phyloP scores from a whole-genome alignment of 2,797 vertebrate species.

The Trichosurus vulpecula region DNA sequence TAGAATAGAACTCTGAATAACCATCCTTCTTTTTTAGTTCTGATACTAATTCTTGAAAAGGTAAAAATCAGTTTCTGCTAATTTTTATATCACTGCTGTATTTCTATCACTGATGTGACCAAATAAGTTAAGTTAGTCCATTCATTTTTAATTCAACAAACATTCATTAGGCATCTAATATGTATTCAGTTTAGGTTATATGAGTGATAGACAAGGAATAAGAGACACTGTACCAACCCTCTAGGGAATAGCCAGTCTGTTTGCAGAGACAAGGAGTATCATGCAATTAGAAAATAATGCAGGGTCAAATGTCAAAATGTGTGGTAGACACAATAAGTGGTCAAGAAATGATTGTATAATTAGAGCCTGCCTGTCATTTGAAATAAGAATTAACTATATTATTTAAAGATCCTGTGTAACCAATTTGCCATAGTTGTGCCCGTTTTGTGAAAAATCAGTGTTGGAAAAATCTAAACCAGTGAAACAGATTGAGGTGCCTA shows the following conservation, averaged over 20 bases:
- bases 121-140: background rate
- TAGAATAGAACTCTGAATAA: background rate
- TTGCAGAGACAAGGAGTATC: background rate
- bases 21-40: background rate
- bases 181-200: conserved; percentile 21
- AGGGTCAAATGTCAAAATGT: conserved; percentile 20
- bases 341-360: background rate
- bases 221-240: conserved; percentile 2
- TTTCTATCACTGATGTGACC: conserved; percentile 22
- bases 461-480: conserved; percentile 27
- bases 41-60: conserved; percentile 23
- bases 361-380: background rate
- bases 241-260: background rate
- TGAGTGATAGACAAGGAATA: conserved; percentile 1
- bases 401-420: background rate
- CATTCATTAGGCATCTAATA: conserved; percentile 27
- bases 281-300: background rate
- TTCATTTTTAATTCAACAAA: conserved; percentile 23
- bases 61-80: conserved; percentile 2
- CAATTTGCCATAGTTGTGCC: background rate
- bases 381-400: background rate
- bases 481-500: background rate
- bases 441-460: conserved; percentile 17
- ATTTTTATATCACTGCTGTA: background rate
- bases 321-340: background rate